Conservation (phyloP, 1,140 invertebrate species). For the Drosophila triauraria region DNA sequence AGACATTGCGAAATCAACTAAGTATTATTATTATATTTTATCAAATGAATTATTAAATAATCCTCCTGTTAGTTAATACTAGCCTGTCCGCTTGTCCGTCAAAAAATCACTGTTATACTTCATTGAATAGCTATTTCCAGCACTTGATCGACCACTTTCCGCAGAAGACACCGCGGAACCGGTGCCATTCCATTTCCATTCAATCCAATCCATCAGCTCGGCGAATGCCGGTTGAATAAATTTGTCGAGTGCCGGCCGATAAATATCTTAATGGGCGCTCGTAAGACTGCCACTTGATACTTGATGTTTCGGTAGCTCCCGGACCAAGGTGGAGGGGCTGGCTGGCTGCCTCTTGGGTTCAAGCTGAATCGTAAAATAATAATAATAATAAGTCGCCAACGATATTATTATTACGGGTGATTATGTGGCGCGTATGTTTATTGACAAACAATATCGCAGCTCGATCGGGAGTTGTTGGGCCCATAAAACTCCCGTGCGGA, state of each 20-base stretch:
- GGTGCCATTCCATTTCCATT: background rate
- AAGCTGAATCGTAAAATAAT: conserved; percentile 47
- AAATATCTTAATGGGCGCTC: conserved; percentile 47
- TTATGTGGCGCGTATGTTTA: conserved; percentile 82
- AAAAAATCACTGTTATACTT: background rate
- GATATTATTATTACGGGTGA: conserved; percentile 59
- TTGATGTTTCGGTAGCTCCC: conserved; percentile 21
- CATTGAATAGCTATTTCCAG: background rate
- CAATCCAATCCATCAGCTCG: conserved; percentile 32
- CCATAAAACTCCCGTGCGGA: conserved; percentile 62
- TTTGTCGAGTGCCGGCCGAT: conserved; percentile 41
- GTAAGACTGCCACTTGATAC: conserved; percentile 31
- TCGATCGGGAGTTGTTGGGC: conserved; percentile 47
- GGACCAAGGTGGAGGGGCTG: conserved; percentile 17
- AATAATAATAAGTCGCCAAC: conserved; percentile 55
- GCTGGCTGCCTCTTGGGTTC: conserved; percentile 9
- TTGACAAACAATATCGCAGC: conserved; percentile 70
- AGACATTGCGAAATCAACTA: no score
- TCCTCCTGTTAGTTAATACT: background rate
- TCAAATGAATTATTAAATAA: background rate
- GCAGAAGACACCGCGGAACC: conserved; percentile 26
- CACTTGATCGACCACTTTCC: conserved; percentile 5
- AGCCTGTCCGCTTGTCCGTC: background rate
- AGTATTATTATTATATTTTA: no score
- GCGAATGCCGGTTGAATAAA: conserved; percentile 28